Evolutionary conservation across 2,113 vertebrate species (phyloP).

Genomic region (Rhea pennata): DNA sequence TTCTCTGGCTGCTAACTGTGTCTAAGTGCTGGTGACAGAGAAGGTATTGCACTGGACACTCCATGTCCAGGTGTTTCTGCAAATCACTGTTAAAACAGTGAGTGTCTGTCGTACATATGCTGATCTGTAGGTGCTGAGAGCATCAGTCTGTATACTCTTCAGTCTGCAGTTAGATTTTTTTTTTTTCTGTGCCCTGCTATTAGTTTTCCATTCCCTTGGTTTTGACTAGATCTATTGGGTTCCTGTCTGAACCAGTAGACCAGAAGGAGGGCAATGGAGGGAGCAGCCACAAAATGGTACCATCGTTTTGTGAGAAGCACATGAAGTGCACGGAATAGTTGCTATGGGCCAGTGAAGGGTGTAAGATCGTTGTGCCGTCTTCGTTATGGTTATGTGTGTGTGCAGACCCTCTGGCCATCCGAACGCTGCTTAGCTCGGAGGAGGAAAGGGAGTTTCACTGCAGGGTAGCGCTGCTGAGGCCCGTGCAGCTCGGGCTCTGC

Average conservation of each 20-base stretch:
- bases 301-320: not conserved
- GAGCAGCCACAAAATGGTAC: not conserved
- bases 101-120: not conserved
- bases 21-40: not conserved
- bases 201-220: not conserved
- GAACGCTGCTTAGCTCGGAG: not conserved
- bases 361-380: not conserved
- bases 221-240: not conserved
- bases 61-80: not conserved
- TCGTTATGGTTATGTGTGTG: not conserved
- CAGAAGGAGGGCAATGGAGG: not conserved
- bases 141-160: not conserved
- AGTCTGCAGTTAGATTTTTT: not conserved
- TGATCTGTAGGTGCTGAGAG: not conserved
- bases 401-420: no score
- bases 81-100: accelerated
- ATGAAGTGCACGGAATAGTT: not conserved
- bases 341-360: not conserved
- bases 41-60: not conserved
- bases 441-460: not conserved
- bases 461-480: not conserved
- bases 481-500: not conserved
- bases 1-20: not conserved
- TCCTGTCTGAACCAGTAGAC: not conserved
- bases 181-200: not conserved